Evolutionary conservation across 2,888 invertebrate genomes (phyloP).

Genomic region (Sinotaia quadrata): DNA sequence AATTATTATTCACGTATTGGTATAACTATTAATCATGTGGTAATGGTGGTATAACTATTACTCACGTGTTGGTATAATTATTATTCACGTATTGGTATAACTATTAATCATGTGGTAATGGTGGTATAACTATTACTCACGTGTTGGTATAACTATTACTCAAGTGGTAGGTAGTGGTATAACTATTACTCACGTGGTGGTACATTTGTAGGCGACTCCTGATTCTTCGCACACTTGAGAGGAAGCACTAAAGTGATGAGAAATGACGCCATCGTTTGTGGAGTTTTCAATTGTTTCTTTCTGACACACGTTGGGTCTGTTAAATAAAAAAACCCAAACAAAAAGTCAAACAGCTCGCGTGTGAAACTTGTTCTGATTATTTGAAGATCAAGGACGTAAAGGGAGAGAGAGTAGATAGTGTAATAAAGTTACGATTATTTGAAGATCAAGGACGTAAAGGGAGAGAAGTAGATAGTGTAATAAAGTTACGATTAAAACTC

Average conservation of each 20-base stretch:
- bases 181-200: conserved; percentile 49
- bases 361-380: neutral
- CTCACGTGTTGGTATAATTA: neutral
- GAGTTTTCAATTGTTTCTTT: conserved; percentile 29
- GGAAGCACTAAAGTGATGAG: conserved; percentile 38
- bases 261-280: conserved; percentile 19
- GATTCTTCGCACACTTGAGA: conserved; percentile 56
- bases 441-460: neutral
- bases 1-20: no score
- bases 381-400: neutral
- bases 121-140: conserved; percentile 28
- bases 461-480: no score
- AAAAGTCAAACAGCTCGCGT: neutral
- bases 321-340: neutral
- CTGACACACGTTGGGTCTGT: conserved; percentile 49
- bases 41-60: no score
- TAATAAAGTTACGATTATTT: neutral
- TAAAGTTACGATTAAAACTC: neutral
- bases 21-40: no score
- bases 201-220: conserved; percentile 57
- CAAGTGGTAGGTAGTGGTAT: neutral
- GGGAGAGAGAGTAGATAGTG: no score
- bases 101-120: neutral
- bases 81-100: no score
- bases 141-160: no score